Conservation (phyloP, 2,113 vertebrate species). For the Dicrurus megarhynchus region DNA sequence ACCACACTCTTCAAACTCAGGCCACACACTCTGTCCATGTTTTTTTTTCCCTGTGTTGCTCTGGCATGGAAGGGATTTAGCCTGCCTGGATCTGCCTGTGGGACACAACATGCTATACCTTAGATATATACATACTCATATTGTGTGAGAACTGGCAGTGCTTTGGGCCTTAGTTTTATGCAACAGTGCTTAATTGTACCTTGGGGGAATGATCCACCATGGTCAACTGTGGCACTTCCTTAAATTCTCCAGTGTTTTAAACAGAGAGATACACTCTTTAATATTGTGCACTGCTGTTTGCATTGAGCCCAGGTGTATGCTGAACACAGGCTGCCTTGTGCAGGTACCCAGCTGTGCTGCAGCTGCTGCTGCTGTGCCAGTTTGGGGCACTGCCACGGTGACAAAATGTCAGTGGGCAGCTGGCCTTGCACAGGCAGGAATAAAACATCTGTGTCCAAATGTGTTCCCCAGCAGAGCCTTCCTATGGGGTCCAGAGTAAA, state of each 20-base stretch:
- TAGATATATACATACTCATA: background rate
- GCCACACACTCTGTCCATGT: background rate
- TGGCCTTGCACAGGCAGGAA: background rate
- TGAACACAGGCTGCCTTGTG: background rate
- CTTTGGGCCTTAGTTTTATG: background rate
- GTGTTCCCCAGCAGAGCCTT: background rate
- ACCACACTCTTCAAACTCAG: background rate
- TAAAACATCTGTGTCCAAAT: background rate
- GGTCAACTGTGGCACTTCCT: background rate
- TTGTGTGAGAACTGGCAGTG: background rate
- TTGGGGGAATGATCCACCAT: background rate
- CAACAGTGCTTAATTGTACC: background rate
- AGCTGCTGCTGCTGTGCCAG: background rate
- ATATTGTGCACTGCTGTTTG: background rate
- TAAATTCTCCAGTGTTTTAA: background rate
- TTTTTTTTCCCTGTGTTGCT: background rate
- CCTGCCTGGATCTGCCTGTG: background rate
- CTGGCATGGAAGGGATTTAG: background rate
- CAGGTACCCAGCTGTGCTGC: background rate
- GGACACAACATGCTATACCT: background rate
- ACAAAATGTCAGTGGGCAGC: background rate
- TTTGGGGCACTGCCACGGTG: accelerated
- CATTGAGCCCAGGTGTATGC: background rate
- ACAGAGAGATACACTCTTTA: background rate
- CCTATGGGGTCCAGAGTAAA: background rate